Percentiles rank a stretch among this genome's conserved stretches.
Conservation (phyloP, 2,888 invertebrate species). For the Amblyjoppa proteus region DNA sequence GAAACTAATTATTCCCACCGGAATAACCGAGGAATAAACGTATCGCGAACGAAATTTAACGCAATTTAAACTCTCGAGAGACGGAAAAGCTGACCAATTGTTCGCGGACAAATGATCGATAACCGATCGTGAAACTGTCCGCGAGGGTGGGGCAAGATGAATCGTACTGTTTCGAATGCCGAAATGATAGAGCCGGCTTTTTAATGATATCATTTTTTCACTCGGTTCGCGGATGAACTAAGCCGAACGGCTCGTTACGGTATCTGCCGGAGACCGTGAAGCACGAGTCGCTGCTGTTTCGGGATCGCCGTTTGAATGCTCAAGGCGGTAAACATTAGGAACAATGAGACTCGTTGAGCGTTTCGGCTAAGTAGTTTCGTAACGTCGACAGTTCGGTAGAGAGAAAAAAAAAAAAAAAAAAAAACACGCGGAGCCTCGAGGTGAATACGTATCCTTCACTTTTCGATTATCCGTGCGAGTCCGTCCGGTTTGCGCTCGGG, state of each 20-base stretch:
- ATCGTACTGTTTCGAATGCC: constrained; percentile 14
- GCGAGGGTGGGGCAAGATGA: constrained; percentile 2
- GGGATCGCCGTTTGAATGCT: background rate
- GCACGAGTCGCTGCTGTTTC: background rate
- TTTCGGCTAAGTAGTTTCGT: constrained; percentile 36
- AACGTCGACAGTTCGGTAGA: constrained; percentile 9
- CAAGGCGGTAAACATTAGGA: constrained; percentile 13
- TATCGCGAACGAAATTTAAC: background rate
- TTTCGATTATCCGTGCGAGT: constrained; percentile 8
- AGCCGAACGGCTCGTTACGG: background rate
- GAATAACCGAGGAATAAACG: constrained; percentile 1
- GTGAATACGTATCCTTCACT: constrained; percentile 12
- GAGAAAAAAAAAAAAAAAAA: constrained; percentile 10
- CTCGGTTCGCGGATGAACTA: background rate
- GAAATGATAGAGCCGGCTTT: constrained; percentile 4
- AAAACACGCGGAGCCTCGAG: background rate
- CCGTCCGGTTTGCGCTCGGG: constrained; percentile 5
- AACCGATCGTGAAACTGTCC: constrained; percentile 9
- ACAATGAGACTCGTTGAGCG: constrained; percentile 48
- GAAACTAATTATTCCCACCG: constrained; percentile 56
- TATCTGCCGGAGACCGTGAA: background rate
- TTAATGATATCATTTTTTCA: constrained; percentile 46
- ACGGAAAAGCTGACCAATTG: constrained; percentile 48
- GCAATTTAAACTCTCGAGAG: constrained; percentile 20
- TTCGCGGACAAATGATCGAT: constrained; percentile 54